Evolutionary conservation across 2,888 invertebrate species (phyloP), one percentile per base, ranked within the genome.

Genomic region (Idaea dimidiata): DNA sequence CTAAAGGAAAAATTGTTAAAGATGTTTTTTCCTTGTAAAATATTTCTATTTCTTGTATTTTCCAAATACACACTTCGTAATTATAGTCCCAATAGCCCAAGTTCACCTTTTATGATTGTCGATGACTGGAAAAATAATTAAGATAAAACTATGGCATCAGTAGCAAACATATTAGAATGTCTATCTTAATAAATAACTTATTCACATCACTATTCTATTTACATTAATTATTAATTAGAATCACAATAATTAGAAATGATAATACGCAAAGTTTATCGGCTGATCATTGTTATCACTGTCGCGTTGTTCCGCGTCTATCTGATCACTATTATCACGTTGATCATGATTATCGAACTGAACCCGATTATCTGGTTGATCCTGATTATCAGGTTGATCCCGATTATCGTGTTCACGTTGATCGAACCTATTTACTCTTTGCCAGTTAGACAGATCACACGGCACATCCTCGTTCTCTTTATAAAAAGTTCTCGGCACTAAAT

Each of bases 251-350:
- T 77, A 91, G 73, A 92, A 92, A 76, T 91, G 91, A 77, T 92
- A 92, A 75, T 92, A 91, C 62, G 91, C 91, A 64, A 91, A 91
- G 71, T 91, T 91, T 53, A 91, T 90, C 10, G 92, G 91, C 63
- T 91, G 89, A 66, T 82, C 82, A 32, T 76, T 75, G 17, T 81
- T 80, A 61, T 76, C 72, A 17, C 65, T 65, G n/a, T 76, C 73
- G 32, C 59, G 62, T 24, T 73, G 69, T 31, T 75, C 71, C 57
- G 67, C 87, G 61, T 80, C 79, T 32, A 73, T 74, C 17, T 80
- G 79, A 60, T 77, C 73, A 31, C 69, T 66, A 43, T 78, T 75
- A 54, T 66, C 69, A 43, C 72, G 69, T 58, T 78, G 24, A 24
- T 24, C 24, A 24, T 24, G 24, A 5, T 24, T 24, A 3, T 24